Conservation (phyloP, 2,888 invertebrate genomes). For the Synanthedon andrenaeformis region DNA sequence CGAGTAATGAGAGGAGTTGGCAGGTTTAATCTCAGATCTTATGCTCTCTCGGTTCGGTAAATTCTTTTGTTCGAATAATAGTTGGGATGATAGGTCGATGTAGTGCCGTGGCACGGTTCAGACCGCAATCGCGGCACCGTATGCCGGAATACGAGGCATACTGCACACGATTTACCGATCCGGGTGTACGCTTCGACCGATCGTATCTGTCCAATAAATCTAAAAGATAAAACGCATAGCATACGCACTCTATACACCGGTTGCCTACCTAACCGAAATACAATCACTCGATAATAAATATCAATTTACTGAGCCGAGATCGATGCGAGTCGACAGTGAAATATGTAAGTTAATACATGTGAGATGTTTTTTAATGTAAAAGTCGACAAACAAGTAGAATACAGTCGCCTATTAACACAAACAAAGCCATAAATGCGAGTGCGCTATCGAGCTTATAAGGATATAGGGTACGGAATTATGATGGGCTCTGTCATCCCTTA, state of each 20-base stretch:
- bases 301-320: slow-evolving; percentile 18
- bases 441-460: too few species aligned
- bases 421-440: too few species aligned
- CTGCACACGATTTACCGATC: slow-evolving; percentile 37
- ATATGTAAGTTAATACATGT: slow-evolving; percentile 12
- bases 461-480: too few species aligned
- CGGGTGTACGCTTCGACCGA: slow-evolving; percentile 44
- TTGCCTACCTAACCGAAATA: slow-evolving; percentile 26
- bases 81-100: not conserved
- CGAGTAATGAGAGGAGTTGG: slow-evolving; percentile 23
- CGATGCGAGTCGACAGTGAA: slow-evolving; percentile 20
- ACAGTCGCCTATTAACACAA: too few species aligned
- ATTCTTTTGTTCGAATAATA: slow-evolving; percentile 17
- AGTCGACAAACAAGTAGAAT: not conserved
- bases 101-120: slow-evolving; percentile 7
- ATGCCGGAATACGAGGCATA: slow-evolving; percentile 32
- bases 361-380: slow-evolving; percentile 3
- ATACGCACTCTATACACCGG: slow-evolving; percentile 8
- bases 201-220: slow-evolving; percentile 63
- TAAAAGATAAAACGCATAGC: slow-evolving; percentile 43
- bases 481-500: too few species aligned
- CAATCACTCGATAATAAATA: slow-evolving; percentile 23
- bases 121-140: slow-evolving; percentile 9
- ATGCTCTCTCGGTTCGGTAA: slow-evolving; percentile 10
- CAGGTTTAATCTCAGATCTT: slow-evolving; percentile 21